A percentile compares a stretch with the other conserved stretches of the same genome.
Evolutionary conservation across 2,113 vertebrate species (phyloP).

Genomic region (Urocynchramus pylzowi): DNA sequence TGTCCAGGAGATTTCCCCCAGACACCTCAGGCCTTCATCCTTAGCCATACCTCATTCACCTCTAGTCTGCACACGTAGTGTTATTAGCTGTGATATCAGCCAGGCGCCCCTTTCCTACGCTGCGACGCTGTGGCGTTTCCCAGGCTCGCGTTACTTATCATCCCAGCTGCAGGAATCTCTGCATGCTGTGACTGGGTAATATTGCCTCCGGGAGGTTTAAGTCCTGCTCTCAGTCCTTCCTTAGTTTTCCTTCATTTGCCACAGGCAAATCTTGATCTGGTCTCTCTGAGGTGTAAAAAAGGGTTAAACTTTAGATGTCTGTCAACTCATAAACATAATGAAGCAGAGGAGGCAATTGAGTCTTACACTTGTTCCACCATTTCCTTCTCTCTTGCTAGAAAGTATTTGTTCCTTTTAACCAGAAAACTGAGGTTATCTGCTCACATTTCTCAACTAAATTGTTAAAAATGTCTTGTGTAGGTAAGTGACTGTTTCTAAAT

Average conservation of each 20-base stretch:
- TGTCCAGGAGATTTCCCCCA: background rate
- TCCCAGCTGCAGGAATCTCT: background rate
- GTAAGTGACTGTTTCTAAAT: background rate
- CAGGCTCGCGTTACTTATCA: fast-evolving
- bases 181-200: background rate
- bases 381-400: background rate
- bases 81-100: background rate
- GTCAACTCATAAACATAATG: background rate
- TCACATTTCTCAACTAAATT: background rate
- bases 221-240: background rate
- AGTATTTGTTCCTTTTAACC: background rate
- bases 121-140: background rate
- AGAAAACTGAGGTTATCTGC: background rate
- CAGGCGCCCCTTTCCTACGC: background rate
- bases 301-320: background rate
- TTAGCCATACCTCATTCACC: background rate
- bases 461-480: background rate
- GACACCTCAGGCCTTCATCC: background rate
- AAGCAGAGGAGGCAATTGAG: background rate
- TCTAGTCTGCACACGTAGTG: background rate
- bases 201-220: background rate
- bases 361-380: background rate
- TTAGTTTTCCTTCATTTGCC: background rate
- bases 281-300: background rate
- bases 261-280: background rate